A percentile compares a stretch with the other conserved stretches of the same genome.
Conservation (phyloP, 2,888 invertebrate genomes). For the Gasteruption jaculator region DNA sequence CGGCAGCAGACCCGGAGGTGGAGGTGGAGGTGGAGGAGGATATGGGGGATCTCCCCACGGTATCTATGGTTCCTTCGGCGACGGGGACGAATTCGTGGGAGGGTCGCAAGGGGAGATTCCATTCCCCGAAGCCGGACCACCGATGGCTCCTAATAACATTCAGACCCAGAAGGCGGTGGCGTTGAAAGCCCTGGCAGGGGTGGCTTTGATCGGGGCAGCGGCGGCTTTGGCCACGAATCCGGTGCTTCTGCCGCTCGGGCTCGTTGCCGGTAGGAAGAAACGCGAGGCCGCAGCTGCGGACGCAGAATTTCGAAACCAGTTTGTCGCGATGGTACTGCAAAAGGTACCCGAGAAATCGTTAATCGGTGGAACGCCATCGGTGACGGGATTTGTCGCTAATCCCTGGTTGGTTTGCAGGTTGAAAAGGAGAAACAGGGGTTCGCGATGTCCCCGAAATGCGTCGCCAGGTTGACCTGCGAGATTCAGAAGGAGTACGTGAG, state of each 20-base stretch:
- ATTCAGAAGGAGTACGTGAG: constrained; percentile 41
- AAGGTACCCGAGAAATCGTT: too few species aligned
- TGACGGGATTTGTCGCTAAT: too few species aligned
- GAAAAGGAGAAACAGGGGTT: constrained; percentile 26
- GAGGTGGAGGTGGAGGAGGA: constrained; percentile 23
- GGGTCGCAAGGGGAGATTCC: constrained; percentile 21
- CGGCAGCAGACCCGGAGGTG: constrained; percentile 27
- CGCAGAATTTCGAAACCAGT: constrained; percentile 21
- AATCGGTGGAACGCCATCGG: too few species aligned
- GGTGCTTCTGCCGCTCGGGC: constrained; percentile 72
- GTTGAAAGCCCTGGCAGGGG: constrained; percentile 69
- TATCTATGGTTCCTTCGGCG: constrained; percentile 30
- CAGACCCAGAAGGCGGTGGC: constrained; percentile 55
- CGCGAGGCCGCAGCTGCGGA: constrained; percentile 40
- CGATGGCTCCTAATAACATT: constrained; percentile 26
- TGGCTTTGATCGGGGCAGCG: constrained; percentile 74
- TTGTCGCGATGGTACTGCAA: too few species aligned
- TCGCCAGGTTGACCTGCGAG: constrained; percentile 44
- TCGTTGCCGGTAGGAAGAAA: constrained; percentile 62
- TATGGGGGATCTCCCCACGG: constrained; percentile 28
- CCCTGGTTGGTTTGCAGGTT: too few species aligned
- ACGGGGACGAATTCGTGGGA: constrained; percentile 31
- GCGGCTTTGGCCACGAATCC: constrained; percentile 76
- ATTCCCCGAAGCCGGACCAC: constrained; percentile 21
- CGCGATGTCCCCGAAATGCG: constrained; percentile 38